Evolutionary conservation across 1,140 invertebrate species (phyloP).

Genomic region (Batillaria attramentaria): DNA sequence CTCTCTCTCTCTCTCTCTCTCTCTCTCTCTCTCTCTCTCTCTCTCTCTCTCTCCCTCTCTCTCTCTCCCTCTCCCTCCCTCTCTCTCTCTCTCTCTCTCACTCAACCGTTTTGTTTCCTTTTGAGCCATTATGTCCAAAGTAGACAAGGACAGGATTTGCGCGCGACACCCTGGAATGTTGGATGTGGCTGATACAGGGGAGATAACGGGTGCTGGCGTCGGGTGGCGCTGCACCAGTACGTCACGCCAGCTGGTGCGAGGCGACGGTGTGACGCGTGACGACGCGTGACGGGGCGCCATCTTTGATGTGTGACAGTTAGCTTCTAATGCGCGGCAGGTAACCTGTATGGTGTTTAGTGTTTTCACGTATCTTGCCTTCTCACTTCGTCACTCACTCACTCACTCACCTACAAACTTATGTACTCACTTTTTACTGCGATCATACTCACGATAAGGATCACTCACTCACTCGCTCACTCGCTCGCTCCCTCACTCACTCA

Average conservation of each 20-base stretch:
- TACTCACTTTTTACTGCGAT: neutral
- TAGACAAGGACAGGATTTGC: too few species aligned
- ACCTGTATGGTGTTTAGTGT: too few species aligned
- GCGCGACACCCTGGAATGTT: too few species aligned
- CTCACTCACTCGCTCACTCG: neutral
- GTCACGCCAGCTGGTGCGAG: neutral
- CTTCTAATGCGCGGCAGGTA: too few species aligned
- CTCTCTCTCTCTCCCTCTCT: slow-evolving; percentile 8
- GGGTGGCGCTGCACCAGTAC: too few species aligned
- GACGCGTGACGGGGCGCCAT: neutral
- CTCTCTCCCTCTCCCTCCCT: neutral
- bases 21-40: slow-evolving; percentile 11
- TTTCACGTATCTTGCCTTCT: too few species aligned
- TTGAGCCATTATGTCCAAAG: neutral
- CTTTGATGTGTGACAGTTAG: too few species aligned
- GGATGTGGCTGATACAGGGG: too few species aligned
- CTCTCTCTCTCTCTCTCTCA: slow-evolving; percentile 4
- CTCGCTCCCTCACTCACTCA: too few species aligned
- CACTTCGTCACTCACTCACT: too few species aligned
- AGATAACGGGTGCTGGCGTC: too few species aligned
- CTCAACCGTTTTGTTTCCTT: neutral
- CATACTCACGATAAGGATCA: neutral
- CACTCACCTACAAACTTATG: neutral
- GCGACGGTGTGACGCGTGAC: neutral
- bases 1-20: slow-evolving; percentile 16